Evolutionary conservation across 1,140 invertebrate species (phyloP).

Genomic region (Pogonomyrmex californicus): DNA sequence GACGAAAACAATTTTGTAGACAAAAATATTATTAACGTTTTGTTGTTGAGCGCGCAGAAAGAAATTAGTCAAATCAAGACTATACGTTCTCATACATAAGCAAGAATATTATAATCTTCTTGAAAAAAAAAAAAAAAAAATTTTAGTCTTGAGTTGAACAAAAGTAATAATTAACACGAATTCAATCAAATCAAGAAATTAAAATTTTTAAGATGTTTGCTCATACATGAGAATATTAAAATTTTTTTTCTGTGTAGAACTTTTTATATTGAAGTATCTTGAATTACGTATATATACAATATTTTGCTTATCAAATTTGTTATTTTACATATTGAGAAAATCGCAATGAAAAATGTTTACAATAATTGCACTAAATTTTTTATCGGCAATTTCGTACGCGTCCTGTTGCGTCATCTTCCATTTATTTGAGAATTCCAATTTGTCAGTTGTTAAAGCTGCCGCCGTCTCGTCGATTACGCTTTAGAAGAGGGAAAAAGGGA

Average conservation of each 20-base stretch:
- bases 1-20: not conserved
- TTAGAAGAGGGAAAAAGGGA: slow-evolving; percentile 22
- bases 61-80: too few relatives aligned
- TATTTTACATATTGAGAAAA: not conserved
- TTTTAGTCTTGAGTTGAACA: too few relatives aligned
- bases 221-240: not conserved
- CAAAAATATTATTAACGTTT: too few relatives aligned
- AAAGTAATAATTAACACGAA: too few relatives aligned
- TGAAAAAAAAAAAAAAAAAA: too few relatives aligned
- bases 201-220: too few relatives aligned
- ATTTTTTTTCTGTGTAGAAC: not conserved
- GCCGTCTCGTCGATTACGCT: slow-evolving; percentile 15
- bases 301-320: not conserved
- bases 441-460: slow-evolving; percentile 12
- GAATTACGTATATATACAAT: not conserved
- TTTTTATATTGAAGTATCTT: not conserved
- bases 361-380: not conserved
- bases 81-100: too few relatives aligned
- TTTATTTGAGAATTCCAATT: slow-evolving; percentile 44
- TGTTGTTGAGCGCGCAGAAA: too few relatives aligned
- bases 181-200: too few relatives aligned
- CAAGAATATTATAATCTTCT: too few relatives aligned
- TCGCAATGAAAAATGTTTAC: slow-evolving; percentile 1
- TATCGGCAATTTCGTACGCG: not conserved
- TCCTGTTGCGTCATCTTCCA: not conserved